These are phyloP conservation scores for Penelope pileata DNA, from an alignment of 2,113 vertebrate species.

Conservation along the genomic window DNA sequence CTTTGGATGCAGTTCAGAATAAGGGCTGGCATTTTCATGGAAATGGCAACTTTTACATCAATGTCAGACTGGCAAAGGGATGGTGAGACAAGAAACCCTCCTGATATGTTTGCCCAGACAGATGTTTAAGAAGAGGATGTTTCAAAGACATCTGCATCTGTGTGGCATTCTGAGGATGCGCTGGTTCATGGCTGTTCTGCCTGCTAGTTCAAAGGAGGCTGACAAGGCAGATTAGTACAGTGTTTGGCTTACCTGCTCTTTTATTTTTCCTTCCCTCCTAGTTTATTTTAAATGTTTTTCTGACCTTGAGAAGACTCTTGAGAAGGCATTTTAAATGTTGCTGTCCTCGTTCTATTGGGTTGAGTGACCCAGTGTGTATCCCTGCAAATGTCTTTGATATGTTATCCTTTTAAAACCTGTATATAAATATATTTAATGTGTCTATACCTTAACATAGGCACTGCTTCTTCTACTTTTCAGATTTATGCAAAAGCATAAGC, in stretches of 20 bases:
- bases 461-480: background rate
- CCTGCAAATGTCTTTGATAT: background rate
- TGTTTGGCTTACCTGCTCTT: background rate
- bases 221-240: background rate
- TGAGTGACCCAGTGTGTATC: background rate
- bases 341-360: background rate
- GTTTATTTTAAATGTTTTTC: slow-evolving; percentile 1
- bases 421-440: background rate
- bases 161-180: background rate
- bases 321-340: background rate
- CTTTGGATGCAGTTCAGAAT: background rate
- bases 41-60: slow-evolving; percentile 55
- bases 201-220: background rate
- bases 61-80: slow-evolving; percentile 1
- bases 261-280: background rate
- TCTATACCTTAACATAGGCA: background rate
- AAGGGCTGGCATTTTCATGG: slow-evolving; percentile 45
- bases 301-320: background rate
- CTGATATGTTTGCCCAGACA: slow-evolving; percentile 5
- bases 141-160: slow-evolving; percentile 8
- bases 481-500: background rate
- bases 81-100: slow-evolving; percentile 8
- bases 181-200: slow-evolving; percentile 21
- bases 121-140: slow-evolving; percentile 36
- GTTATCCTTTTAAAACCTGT: background rate